Evolutionary conservation across 2,888 invertebrate genomes (phyloP), one percentile per base, ranked within the genome.

Genomic region (Eupithecia inturbata): DNA sequence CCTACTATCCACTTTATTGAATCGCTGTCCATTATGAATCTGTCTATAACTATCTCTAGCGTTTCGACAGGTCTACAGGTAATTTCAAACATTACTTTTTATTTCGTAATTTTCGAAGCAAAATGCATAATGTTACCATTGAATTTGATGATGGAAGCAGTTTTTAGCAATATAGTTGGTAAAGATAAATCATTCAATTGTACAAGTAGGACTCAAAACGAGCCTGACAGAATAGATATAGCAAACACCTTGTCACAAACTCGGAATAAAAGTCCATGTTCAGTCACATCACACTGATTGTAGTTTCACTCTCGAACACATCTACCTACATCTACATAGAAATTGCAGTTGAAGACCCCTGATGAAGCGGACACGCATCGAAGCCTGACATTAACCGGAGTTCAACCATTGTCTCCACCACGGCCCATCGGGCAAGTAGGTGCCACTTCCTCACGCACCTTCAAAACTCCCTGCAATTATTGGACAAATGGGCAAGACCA

Each of bases 391-490:
- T 76, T 70, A 68, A 49, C 68, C 67, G 76, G 79, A 78, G 81
- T 78, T 73, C 73, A 70, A 71, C 73, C 80, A 90, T 90, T 91
- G 90, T 91, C 78, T 83, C 45, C 73, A 82, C 70, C 81, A 86
- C 84, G 88, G 84, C 53, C 78, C 84, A 86, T 81, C 81, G 82
- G 72, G 9, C 82, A 86, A 77, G 77, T 77, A 80, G 88, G 90
- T 71, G 85, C 82, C 85, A 84, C 83, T 88, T 91, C 90, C 89
- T 87, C 80, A 73, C 81, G 77, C 81, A 62, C 86, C 85, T 83
- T 73, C 26, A 72, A 73, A 70, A 14, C n/a, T 57, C n/a, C 63
- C 57, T 68, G 36, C 26, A 62, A 41, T 72, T 70, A 67, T 33
- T 63, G 19, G 31, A 63, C 31, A n/a, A 63, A 33, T 33, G 16